Evolutionary conservation across 35 echinoderm and acorn worm genomes (phyloP).

Genomic region (Lytechinus pictus): DNA sequence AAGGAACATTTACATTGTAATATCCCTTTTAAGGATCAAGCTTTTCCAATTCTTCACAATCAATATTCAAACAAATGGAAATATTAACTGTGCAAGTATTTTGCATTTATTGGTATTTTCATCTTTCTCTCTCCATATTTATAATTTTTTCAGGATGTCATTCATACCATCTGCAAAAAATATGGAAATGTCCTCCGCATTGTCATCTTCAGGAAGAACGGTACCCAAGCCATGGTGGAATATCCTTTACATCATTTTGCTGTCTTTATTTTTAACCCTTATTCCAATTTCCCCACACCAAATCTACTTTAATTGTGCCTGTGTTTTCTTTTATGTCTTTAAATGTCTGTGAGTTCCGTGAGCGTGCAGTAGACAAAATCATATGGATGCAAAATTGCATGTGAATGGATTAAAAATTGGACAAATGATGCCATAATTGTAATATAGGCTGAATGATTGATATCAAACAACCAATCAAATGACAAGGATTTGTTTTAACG

Average conservation of each 20-base stretch:
- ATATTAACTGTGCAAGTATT: background rate
- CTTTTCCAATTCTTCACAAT: background rate
- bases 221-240: conserved; percentile 98
- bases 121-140: background rate
- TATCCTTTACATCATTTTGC: conserved; percentile 81
- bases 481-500: too few relatives aligned
- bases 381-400: too few relatives aligned
- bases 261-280: background rate
- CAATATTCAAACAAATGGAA: background rate
- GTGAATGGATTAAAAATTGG: too few relatives aligned
- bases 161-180: conserved; percentile 87
- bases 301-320: too few relatives aligned
- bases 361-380: too few relatives aligned
- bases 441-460: too few relatives aligned
- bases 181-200: conserved; percentile 84
- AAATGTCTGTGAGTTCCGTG: too few relatives aligned
- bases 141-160: conserved; percentile 77
- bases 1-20: background rate
- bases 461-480: too few relatives aligned
- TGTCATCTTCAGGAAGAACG: conserved; percentile 98
- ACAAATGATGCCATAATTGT: too few relatives aligned
- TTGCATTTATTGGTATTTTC: background rate
- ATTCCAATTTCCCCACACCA: background rate
- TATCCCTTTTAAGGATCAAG: background rate
- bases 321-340: too few relatives aligned